These are phyloP conservation scores for Entelurus aequoreus DNA, from an alignment of 2,113 vertebrate species.

Conservation along the genomic window DNA sequence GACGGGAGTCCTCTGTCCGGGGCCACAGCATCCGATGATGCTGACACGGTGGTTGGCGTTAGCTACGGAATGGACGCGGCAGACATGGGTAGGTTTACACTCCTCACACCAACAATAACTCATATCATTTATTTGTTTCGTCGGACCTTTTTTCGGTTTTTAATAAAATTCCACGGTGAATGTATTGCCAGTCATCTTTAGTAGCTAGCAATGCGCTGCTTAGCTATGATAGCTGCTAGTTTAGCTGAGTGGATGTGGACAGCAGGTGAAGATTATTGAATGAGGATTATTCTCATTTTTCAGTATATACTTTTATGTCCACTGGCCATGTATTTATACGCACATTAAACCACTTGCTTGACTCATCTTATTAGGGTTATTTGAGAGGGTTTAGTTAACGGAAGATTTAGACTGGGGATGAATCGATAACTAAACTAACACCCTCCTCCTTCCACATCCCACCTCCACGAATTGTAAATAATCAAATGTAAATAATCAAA, in stretches of 20 bases:
- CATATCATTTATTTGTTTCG: neutral
- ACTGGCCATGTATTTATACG: too few relatives aligned
- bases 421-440: neutral
- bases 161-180: neutral
- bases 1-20: slow-evolving; percentile 68
- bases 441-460: too few relatives aligned
- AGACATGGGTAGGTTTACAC: slow-evolving; percentile 64
- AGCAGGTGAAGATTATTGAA: slow-evolving; percentile 28
- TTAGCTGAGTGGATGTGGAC: slow-evolving; percentile 15
- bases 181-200: slow-evolving; percentile 48
- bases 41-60: slow-evolving; percentile 65
- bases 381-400: too few relatives aligned
- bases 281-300: neutral
- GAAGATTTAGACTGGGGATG: neutral
- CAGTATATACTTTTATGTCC: neutral
- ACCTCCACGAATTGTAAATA: too few relatives aligned
- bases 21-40: slow-evolving; percentile 71
- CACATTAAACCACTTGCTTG: neutral
- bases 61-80: slow-evolving; percentile 65
- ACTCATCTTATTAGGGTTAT: neutral
- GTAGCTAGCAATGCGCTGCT: slow-evolving; percentile 37
- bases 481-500: too few relatives aligned
- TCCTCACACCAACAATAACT: neutral
- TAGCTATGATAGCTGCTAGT: slow-evolving; percentile 57
- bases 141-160: rapidly evolving